phyloP scores from a whole-genome alignment of 2,888 invertebrate species.

The Cybosia mesomella region DNA sequence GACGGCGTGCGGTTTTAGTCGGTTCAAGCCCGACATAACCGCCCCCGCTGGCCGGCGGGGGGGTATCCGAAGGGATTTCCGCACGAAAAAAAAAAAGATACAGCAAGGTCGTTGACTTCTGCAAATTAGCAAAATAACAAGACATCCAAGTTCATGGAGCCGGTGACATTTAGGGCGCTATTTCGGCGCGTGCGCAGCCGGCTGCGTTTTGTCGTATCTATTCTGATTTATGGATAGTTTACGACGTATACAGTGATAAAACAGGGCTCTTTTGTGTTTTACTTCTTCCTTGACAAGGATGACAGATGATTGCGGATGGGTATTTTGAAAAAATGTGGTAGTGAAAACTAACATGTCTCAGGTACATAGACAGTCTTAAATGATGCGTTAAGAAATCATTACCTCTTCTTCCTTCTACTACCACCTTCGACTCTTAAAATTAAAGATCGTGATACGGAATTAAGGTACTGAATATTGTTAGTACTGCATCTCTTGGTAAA shows the following conservation, averaged over 20 bases:
- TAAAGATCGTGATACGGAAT: background rate
- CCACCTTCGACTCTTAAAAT: no score
- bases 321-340: slow-evolving; percentile 9
- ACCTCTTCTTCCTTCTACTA: no score
- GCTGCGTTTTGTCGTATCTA: slow-evolving; percentile 58
- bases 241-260: slow-evolving; percentile 50
- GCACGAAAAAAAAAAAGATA: slow-evolving; percentile 54
- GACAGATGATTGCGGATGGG: slow-evolving; percentile 22
- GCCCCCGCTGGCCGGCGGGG: no score
- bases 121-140: slow-evolving; percentile 67
- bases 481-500: background rate
- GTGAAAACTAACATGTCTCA: background rate
- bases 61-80: no score
- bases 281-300: slow-evolving; percentile 38
- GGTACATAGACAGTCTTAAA: background rate
- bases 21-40: no score
- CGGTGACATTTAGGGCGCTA: slow-evolving; percentile 77
- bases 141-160: slow-evolving; percentile 77
- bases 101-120: slow-evolving; percentile 64
- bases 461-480: background rate
- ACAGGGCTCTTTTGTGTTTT: slow-evolving; percentile 39
- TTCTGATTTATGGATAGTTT: slow-evolving; percentile 59
- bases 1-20: no score
- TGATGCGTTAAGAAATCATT: background rate
- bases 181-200: slow-evolving; percentile 56